phyloP scores from a whole-genome alignment of 2,113 vertebrate species.

The Pluvialis apricaria region DNA sequence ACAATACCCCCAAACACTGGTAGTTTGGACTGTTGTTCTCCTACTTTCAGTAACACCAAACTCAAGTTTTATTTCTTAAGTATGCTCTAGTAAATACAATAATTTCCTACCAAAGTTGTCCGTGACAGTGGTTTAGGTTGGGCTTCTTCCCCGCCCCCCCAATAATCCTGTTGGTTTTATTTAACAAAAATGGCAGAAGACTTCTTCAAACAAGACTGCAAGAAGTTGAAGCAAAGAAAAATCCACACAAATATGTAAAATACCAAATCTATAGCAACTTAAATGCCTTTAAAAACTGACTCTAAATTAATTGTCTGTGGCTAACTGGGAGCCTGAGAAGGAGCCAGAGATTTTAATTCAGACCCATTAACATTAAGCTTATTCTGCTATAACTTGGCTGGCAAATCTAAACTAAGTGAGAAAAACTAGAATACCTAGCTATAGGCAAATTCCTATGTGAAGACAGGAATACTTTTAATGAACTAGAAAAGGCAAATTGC shows the following conservation, averaged over 20 bases:
- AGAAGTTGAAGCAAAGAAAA: neutral
- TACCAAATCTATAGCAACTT: neutral
- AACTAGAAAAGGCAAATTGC: neutral
- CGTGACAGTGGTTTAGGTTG: neutral
- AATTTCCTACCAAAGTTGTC: neutral
- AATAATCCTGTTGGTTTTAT: neutral
- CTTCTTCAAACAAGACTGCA: neutral
- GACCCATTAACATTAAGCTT: neutral
- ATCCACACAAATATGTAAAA: neutral
- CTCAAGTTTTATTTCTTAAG: neutral
- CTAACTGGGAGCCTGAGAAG: neutral
- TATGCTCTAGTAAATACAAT: neutral
- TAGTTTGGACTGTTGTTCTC: neutral
- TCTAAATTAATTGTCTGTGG: neutral
- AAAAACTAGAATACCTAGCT: neutral
- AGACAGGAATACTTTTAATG: neutral
- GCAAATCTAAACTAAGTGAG: neutral
- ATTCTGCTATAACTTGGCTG: neutral
- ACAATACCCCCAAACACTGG: neutral
- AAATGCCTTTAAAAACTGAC: neutral
- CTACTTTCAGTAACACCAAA: neutral
- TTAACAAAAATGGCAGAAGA: neutral
- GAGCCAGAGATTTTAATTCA: neutral
- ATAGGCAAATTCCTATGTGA: neutral
- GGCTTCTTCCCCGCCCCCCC: fast-evolving